A percentile compares a stretch with the other conserved stretches of the same genome.
These are phyloP conservation scores for Ceratina australensis DNA, from an alignment of 1,140 invertebrate species.

Conservation along the genomic window DNA sequence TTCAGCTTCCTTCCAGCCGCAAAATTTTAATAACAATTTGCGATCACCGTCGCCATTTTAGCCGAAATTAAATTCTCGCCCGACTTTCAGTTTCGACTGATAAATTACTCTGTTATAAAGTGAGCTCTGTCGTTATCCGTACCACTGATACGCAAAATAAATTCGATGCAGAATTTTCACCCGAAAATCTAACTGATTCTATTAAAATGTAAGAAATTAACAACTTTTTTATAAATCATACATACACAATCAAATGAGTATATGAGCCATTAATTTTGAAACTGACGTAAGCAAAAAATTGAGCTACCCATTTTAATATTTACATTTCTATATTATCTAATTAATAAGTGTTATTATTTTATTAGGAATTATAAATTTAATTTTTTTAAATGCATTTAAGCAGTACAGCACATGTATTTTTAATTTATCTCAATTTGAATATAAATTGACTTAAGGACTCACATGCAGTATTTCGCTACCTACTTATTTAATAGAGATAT, in stretches of 20 bases:
- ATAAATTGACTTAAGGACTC: too few relatives aligned
- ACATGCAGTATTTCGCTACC: too few relatives aligned
- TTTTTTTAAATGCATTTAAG: too few relatives aligned
- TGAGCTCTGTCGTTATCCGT: background rate
- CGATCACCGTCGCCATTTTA: background rate
- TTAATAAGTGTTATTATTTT: too few relatives aligned
- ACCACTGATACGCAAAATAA: background rate
- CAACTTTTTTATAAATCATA: background rate
- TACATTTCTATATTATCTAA: too few relatives aligned
- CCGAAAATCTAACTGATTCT: background rate
- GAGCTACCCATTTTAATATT: too few relatives aligned
- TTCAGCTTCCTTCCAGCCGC: background rate
- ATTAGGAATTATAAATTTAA: too few relatives aligned
- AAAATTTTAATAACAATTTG: background rate
- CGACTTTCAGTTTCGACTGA: background rate
- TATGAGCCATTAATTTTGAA: too few relatives aligned
- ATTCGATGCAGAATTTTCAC: background rate
- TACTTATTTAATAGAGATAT: background rate
- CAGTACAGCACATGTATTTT: too few relatives aligned
- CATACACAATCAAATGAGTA: background rate
- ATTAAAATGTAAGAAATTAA: background rate
- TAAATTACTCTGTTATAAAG: slow-evolving; percentile 15
- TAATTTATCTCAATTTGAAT: too few relatives aligned
- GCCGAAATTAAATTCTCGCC: slow-evolving; percentile 3
- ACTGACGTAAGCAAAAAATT: too few relatives aligned